Base-by-base conservation (phyloP, 2,888 invertebrate species). In the Himalopsyche kuldschensis region DNA sequence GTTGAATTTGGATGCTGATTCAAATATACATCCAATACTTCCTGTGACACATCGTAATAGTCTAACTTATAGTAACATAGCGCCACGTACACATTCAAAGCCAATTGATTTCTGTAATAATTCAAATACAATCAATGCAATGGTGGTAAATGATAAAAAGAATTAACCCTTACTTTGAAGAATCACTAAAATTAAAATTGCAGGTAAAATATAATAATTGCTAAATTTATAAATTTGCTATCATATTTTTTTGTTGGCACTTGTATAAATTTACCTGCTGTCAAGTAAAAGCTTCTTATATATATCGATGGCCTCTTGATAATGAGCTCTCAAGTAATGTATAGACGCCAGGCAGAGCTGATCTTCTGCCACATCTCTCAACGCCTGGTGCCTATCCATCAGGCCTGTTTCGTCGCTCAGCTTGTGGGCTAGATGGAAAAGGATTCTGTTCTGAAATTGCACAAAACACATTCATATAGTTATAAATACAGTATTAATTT, bases 61-160 rank as follows among this genome's bases (percentile, higher is more conserved):
- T 99, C 99, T 88, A 99, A 91, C 90, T 99, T 99, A 91, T 99
- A 99, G 90, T 99, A 99, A 89, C 99, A 99, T 20, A 99, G 91
- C 0, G 99, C 99, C 83, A 99, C 96, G 89, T 99, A 99, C 4
- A 99, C 98, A 90, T 99, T 99, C 84, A 99, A 90, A 0, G 99
- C 99, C 89, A 98, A 92, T 90, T 95, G 97, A 81, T 97, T 96
- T 87, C 98, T 97, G 90, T 35, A 91, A 91, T 83, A 27, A 47
- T 11, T 20, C 3, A 20, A 17, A 41, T 24, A 41, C 3, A 78
- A 27, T 78, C 46, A 78, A 78, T 55, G n/a, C 41, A 79, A 24
- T 11, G 5, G 30, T 0, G 24, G 24, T 1, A 17, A 27, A 41
- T 47, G n/a, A 46, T 78, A 47, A 15, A 47, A 24, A 30, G 1